Base-by-base conservation (phyloP, 2,888 invertebrate genomes). In the Dolichomitus sp. region DNA sequence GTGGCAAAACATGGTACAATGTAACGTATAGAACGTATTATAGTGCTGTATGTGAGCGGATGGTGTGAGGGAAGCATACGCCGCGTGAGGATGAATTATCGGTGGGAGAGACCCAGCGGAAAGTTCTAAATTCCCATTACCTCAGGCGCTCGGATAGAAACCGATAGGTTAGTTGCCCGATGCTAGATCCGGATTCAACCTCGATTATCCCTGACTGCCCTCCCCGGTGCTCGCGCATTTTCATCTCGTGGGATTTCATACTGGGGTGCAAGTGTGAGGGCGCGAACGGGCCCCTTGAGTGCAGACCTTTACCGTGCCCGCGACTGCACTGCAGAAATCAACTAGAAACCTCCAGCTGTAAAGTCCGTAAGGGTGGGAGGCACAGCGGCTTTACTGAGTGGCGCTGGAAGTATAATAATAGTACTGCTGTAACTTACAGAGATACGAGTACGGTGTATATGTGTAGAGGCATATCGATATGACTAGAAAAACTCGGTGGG, bases 41-140 rank as follows among this genome's bases (percentile, higher is more conserved):
- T 30, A n/a, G 59, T 30, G n/a, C 33, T 33, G 33, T 17, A 59
- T 23, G 23, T 37, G 45, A 17, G 33, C 23, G n/a, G 48, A 12
- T 11, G 37, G 69, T 23, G 59, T 17, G 74, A n/a, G 69, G 63
- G 70, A 80, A 82, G 81, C 87, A 83, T 85, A 87, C 76, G 82
- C 45, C 27, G 54, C 30, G 74, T 83, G 23, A 65, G 89, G 89
- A 90, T 91, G 89, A 92, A 92, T 92, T 90, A 91, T 92, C 90
- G 88, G 85, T 81, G 61, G 17, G 19, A 11, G 77, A 85, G 83
- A 87, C 85, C 89, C 87, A 89, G 88, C 88, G 89, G 89, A 91
- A 91, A 92, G 88, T 92, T 92, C 90, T 90, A 90, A 89, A 92
- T 92, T 92, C 90, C 92, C 91, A 93, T 93, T 92, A 92, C 90